Percentiles rank a stretch among this genome's conserved stretches.
Evolutionary conservation across 2,797 vertebrate species (phyloP).

Genomic region (Lophius americanus): DNA sequence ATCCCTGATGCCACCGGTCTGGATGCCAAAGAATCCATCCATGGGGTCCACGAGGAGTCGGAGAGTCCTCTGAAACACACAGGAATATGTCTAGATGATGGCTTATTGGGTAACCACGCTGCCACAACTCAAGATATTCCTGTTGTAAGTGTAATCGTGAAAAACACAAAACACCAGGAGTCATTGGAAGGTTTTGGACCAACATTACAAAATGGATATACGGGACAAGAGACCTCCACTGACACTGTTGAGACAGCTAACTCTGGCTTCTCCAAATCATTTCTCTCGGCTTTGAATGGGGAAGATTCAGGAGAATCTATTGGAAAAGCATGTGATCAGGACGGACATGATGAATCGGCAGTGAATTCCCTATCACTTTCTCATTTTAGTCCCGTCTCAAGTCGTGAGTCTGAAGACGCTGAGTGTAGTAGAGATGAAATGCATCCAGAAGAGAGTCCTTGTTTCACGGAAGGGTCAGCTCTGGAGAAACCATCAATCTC

Average conservation of each 20-base stretch:
- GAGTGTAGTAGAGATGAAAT: conserved; percentile 79
- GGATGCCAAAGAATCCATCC: conserved; percentile 93
- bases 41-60: conserved; percentile 87
- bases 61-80: conserved; percentile 88
- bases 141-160: conserved; percentile 94
- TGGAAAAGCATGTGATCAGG: conserved; percentile 80
- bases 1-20: conserved; percentile 97
- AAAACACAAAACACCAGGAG: conserved; percentile 94
- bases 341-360: conserved; percentile 84
- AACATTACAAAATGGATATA: conserved; percentile 91
- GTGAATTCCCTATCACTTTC: conserved; percentile 87
- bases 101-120: conserved; percentile 83
- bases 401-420: conserved; percentile 88
- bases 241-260: conserved; percentile 77
- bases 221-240: conserved; percentile 75
- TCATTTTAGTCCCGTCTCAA: conserved; percentile 93
- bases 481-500: conserved; percentile 80
- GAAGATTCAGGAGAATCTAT: conserved; percentile 82
- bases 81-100: conserved; percentile 88
- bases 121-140: conserved; percentile 84
- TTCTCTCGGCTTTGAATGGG: conserved; percentile 88
- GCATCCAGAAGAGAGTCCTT: conserved; percentile 82
- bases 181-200: conserved; percentile 83
- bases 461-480: conserved; percentile 80
- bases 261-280: conserved; percentile 85